phyloP scores from a whole-genome alignment of 2,888 invertebrate species.

The Epirrhoe tristata region DNA sequence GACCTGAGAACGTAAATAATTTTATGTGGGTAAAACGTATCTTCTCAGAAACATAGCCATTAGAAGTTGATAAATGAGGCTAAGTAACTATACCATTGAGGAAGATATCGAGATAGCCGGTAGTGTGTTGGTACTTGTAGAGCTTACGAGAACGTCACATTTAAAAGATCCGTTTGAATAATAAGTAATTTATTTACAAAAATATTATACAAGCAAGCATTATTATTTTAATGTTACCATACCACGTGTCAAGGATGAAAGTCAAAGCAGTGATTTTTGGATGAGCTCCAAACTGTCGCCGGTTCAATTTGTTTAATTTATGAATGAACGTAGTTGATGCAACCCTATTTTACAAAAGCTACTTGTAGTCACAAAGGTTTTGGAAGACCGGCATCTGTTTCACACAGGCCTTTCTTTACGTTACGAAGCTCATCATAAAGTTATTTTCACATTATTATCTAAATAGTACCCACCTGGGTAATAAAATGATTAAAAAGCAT shows the following conservation, averaged over 20 bases:
- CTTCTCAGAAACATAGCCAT: conserved; percentile 25
- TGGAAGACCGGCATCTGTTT: conserved; percentile 3
- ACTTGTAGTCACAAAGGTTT: conserved; percentile 13
- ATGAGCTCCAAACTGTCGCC: conserved; percentile 57
- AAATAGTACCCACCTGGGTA: background rate
- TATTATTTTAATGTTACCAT: conserved; percentile 48
- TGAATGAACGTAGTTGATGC: conserved; percentile 56
- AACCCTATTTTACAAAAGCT: conserved; percentile 24
- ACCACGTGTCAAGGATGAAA: conserved; percentile 65
- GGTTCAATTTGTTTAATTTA: conserved; percentile 59
- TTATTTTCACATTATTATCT: conserved; percentile 20
- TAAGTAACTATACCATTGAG: conserved; percentile 19
- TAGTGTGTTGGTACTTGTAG: background rate
- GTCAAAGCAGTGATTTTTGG: conserved; percentile 65
- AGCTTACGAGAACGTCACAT: background rate
- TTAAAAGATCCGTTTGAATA: background rate
- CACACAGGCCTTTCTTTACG: conserved; percentile 17
- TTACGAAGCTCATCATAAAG: conserved; percentile 9
- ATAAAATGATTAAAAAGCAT: background rate
- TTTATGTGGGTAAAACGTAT: conserved; percentile 17
- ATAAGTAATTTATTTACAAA: background rate
- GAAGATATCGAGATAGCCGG: background rate
- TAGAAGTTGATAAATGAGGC: conserved; percentile 32
- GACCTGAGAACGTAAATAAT: conserved; percentile 23
- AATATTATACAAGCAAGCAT: conserved; percentile 5